A percentile compares a stretch with the other conserved stretches of the same genome.
Evolutionary conservation across 1,140 invertebrate genomes (phyloP).

Genomic region (Bombus confusus): DNA sequence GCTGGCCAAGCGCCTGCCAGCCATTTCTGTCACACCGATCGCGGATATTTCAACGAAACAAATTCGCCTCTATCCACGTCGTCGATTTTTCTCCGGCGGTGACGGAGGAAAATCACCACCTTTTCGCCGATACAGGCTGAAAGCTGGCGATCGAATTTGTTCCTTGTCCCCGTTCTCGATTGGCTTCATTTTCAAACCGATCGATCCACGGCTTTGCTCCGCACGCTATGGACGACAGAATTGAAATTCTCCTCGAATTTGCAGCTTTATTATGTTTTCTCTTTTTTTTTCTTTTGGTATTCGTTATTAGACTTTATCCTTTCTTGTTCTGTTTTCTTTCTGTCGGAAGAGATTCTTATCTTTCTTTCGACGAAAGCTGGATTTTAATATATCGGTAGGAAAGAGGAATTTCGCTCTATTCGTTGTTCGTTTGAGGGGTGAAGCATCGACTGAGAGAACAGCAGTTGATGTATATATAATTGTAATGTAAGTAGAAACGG

Average conservation of each 20-base stretch:
- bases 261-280: background rate
- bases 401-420: background rate
- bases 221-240: background rate
- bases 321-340: background rate
- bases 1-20: background rate
- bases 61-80: slow-evolving; percentile 43
- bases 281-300: too few relatives aligned
- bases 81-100: slow-evolving; percentile 35
- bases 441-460: too few relatives aligned
- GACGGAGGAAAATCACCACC: background rate
- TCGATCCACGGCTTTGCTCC: background rate
- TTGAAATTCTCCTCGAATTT: slow-evolving; percentile 2
- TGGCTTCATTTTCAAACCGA: background rate
- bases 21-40: slow-evolving; percentile 17
- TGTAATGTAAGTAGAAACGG: too few relatives aligned
- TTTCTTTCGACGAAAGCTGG: too few relatives aligned
- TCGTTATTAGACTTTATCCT: background rate
- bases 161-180: background rate
- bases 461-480: too few relatives aligned
- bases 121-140: slow-evolving; percentile 1
- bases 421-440: too few relatives aligned
- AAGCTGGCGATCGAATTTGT: slow-evolving; percentile 1
- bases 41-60: slow-evolving; percentile 23
- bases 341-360: background rate
- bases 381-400: background rate